Evolutionary conservation across 2,113 vertebrate species (phyloP).

Genomic region (Microcebus jonahi): DNA sequence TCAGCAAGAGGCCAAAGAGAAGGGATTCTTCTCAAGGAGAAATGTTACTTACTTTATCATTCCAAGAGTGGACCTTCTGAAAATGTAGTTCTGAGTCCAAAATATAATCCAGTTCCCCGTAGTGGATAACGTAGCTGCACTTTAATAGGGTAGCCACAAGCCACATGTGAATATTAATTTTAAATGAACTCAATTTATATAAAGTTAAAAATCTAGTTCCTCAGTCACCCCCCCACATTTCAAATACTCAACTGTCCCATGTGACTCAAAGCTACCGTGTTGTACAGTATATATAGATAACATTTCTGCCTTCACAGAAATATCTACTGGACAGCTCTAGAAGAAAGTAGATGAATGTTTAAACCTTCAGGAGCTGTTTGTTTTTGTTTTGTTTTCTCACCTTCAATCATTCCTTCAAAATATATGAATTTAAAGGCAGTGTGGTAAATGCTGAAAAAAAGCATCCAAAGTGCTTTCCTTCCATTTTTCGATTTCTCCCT

Average conservation of each 20-base stretch:
- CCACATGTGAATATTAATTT: not conserved
- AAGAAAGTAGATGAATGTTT: not conserved
- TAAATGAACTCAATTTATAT: not conserved
- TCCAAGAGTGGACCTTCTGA: not conserved
- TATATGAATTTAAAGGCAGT: not conserved
- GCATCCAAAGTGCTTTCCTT: not conserved
- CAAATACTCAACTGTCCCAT: not conserved
- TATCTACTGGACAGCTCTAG: not conserved
- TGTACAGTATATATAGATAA: not conserved
- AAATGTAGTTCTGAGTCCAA: not conserved
- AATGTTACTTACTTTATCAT: not conserved
- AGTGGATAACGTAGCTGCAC: not conserved
- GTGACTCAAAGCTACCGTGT: not conserved
- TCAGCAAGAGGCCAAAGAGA: not conserved
- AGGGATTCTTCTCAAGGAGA: not conserved
- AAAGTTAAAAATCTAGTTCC: not conserved
- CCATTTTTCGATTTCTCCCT: not conserved
- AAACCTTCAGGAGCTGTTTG: not conserved
- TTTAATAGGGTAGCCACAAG: not conserved
- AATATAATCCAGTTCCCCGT: not conserved
- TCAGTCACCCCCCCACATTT: not conserved
- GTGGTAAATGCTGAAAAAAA: not conserved
- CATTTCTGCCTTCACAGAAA: not conserved
- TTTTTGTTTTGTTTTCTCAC: not conserved
- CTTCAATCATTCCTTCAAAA: not conserved